phyloP scores from a whole-genome alignment of 2,113 vertebrate species.

The Rhinolophus ferrumequinum region DNA sequence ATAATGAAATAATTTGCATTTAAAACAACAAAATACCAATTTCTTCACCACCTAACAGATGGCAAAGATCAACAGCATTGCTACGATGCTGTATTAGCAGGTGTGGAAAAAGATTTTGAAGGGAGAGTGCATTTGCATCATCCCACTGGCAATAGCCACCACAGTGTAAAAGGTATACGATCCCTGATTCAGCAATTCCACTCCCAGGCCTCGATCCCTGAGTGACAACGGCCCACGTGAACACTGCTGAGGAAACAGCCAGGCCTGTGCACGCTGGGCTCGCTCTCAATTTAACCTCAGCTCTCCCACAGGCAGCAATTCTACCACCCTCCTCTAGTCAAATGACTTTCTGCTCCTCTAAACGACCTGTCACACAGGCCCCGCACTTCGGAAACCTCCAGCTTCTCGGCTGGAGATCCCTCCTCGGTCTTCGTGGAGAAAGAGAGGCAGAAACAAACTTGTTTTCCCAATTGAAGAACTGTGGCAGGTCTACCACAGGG shows the following conservation, averaged over 20 bases:
- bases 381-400: not conserved
- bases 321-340: not conserved
- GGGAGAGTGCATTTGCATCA: not conserved
- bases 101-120: not conserved
- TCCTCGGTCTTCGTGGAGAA: not conserved
- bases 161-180: not conserved
- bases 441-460: not conserved
- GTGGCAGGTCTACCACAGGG: too few relatives aligned
- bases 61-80: not conserved
- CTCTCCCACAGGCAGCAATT: not conserved
- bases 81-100: not conserved
- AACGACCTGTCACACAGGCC: fast-evolving
- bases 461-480: not conserved
- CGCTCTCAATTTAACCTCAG: not conserved
- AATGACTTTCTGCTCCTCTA: not conserved
- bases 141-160: not conserved
- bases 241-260: not conserved
- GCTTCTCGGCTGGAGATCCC: not conserved
- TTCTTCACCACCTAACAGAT: not conserved
- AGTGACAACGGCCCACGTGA: not conserved
- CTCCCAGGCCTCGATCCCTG: not conserved
- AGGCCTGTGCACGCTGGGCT: not conserved
- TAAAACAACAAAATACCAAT: not conserved
- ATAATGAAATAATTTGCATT: constrained; percentile 33
- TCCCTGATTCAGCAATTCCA: not conserved